Evolutionary conservation across 2,888 invertebrate species (phyloP).

Genomic region (Phytoseiulus persimilis): DNA sequence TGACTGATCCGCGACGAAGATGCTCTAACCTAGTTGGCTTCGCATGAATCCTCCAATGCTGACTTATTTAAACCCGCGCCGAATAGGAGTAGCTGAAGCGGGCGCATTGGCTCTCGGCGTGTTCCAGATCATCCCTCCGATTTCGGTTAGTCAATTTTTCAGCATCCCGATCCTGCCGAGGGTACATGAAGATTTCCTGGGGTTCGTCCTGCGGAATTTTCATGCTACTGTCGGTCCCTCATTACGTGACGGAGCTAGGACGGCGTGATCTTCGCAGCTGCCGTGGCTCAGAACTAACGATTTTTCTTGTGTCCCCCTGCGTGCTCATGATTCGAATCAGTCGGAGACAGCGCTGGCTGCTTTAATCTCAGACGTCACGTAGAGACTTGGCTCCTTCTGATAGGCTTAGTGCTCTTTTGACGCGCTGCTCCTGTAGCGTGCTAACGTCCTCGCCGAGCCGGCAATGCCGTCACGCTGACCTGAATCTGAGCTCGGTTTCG

Average conservation of each 20-base stretch:
- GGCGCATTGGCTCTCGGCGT: no score
- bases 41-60: not conserved
- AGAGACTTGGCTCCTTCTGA: not conserved
- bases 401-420: not conserved
- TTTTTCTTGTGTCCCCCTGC: not conserved
- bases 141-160: no score
- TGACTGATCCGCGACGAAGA: not conserved
- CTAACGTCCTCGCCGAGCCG: not conserved
- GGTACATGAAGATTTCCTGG: no score
- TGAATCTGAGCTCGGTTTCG: not conserved
- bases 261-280: not conserved
- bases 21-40: not conserved
- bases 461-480: not conserved
- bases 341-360: not conserved
- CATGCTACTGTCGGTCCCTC: no score
- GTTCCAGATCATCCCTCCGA: no score
- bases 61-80: not conserved
- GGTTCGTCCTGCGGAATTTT: no score
- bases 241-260: not conserved
- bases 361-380: not conserved
- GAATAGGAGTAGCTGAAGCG: no score
- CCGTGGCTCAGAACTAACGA: not conserved
- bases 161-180: no score
- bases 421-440: not conserved
- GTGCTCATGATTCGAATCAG: not conserved